Evolutionary conservation across 2,888 invertebrate genomes (phyloP).

Genomic region (Caenorhabditis sp.): DNA sequence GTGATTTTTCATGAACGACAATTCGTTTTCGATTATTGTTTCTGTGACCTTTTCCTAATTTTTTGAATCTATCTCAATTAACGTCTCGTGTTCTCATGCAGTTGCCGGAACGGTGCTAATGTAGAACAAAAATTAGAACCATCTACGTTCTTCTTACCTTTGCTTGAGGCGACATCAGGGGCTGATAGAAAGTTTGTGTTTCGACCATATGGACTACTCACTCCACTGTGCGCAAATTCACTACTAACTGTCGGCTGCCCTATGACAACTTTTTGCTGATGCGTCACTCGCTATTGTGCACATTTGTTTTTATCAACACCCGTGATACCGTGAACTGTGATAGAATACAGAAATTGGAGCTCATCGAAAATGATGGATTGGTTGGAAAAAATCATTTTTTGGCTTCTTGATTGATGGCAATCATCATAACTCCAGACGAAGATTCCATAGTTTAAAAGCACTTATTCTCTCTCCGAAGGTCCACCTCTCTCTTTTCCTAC

Average conservation of each 20-base stretch:
- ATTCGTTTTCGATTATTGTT: not conserved
- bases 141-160: constrained; percentile 23
- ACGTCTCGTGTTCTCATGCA: constrained; percentile 6
- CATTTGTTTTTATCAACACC: not conserved
- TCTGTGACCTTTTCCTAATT: not conserved
- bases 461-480: constrained; percentile 11
- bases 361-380: no score
- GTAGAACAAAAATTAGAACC: constrained; percentile 26
- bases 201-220: constrained; percentile 49
- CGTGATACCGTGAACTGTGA: not conserved
- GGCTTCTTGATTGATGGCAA: constrained; percentile 22
- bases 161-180: constrained; percentile 39
- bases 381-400: not conserved
- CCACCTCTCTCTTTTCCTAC: constrained; percentile 5
- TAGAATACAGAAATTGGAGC: not conserved
- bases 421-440: constrained; percentile 23
- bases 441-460: constrained; percentile 22
- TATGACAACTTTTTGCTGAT: not conserved
- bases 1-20: no score
- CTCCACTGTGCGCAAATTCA: constrained; percentile 4
- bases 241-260: constrained; percentile 22
- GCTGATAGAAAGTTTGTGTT: constrained; percentile 31
- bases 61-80: no score
- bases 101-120: not conserved
- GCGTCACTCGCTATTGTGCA: not conserved